Conservation (phyloP, 2,797 vertebrate genomes). For the Eulemur albifrons region DNA sequence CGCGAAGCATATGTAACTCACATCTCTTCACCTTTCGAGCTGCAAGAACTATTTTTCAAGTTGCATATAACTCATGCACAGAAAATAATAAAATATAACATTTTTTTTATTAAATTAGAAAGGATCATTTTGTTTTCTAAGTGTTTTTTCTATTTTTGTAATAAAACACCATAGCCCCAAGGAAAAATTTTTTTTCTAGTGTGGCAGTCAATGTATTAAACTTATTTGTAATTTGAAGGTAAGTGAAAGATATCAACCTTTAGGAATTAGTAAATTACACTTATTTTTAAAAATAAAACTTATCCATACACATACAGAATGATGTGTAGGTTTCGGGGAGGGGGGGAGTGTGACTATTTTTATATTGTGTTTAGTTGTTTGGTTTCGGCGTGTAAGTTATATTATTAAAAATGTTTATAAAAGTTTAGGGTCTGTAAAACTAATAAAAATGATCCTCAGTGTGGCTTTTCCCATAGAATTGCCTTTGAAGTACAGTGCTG, state of each 20-base stretch:
- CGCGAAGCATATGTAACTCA: too few species aligned
- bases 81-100: too few species aligned
- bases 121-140: too few species aligned
- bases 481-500: slow-evolving; percentile 75
- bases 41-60: too few species aligned
- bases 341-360: not conserved
- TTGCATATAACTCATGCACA: too few species aligned
- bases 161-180: too few species aligned
- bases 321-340: not conserved
- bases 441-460: slow-evolving; percentile 60
- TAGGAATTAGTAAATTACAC: not conserved
- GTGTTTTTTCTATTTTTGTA: too few species aligned
- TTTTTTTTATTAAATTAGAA: too few species aligned
- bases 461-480: slow-evolving; percentile 73
- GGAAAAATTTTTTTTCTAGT: too few species aligned
- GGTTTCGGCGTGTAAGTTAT: slow-evolving; percentile 75
- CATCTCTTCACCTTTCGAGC: too few species aligned
- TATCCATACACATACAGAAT: not conserved
- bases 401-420: slow-evolving; percentile 76
- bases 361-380: slow-evolving; percentile 68
- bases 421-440: slow-evolving; percentile 71
- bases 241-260: not conserved
- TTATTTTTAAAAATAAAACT: not conserved
- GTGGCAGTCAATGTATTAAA: not conserved
- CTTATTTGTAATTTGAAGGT: slow-evolving; percentile 2